phyloP scores from a whole-genome alignment of 2,113 vertebrate genomes.

The Neomonachus schauinslandi region DNA sequence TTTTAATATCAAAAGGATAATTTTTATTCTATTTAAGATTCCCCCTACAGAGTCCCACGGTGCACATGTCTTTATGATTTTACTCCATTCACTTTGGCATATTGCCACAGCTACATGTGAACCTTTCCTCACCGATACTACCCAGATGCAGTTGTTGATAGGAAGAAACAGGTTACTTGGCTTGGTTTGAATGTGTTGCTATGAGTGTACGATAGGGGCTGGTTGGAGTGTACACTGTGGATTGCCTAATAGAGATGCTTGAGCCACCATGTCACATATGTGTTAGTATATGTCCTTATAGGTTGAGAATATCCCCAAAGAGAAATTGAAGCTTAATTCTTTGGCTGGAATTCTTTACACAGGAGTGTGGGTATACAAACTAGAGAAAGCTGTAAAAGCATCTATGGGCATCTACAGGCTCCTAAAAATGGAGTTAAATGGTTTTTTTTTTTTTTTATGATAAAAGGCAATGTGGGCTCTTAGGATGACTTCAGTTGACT shows the following conservation, averaged over 20 bases:
- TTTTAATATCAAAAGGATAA: neutral
- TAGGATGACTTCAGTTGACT: neutral
- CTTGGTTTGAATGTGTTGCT: neutral
- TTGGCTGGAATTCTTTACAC: neutral
- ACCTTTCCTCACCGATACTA: neutral
- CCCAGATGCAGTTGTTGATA: neutral
- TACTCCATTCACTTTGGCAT: neutral
- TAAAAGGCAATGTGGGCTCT: neutral
- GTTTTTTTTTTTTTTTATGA: neutral
- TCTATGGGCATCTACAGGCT: neutral
- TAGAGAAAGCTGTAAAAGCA: neutral
- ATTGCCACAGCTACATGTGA: neutral
- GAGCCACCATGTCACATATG: neutral
- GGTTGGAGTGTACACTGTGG: neutral
- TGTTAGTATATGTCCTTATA: neutral
- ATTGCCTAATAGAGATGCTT: neutral
- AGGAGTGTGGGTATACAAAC: neutral
- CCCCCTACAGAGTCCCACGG: neutral
- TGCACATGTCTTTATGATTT: neutral
- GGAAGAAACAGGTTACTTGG: neutral
- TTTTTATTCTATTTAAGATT: constrained; percentile 8
- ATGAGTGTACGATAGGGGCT: neutral
- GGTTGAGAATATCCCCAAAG: neutral
- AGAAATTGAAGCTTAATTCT: neutral
- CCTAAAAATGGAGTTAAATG: neutral